Conservation (phyloP, 2,113 vertebrate genomes). For the Elanus axillaris region DNA sequence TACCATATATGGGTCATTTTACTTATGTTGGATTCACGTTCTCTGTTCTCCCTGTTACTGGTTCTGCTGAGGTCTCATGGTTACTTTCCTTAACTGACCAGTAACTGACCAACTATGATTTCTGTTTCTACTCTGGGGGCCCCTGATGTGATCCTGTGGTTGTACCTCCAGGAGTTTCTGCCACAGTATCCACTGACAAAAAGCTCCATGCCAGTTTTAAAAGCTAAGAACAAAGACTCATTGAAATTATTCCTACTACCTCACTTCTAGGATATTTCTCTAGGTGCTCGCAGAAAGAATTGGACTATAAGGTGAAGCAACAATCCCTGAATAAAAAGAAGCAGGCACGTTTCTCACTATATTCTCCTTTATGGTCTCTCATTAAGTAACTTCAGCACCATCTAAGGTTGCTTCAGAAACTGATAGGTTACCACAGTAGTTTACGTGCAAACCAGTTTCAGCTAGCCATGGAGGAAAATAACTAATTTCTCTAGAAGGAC, state of each 20-base stretch:
- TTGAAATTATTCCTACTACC: not conserved
- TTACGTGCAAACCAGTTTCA: not conserved
- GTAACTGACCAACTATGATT: not conserved
- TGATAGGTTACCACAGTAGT: not conserved
- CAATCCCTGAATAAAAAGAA: not conserved
- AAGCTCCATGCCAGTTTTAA: not conserved
- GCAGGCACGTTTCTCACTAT: not conserved
- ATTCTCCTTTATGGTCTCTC: no score
- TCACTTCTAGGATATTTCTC: not conserved
- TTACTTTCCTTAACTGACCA: not conserved
- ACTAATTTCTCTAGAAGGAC: not conserved
- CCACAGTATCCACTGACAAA: not conserved
- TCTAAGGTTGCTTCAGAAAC: not conserved
- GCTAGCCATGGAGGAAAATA: not conserved
- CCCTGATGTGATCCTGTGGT: not conserved
- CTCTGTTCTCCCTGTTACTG: not conserved
- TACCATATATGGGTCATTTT: not conserved
- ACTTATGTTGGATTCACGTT: not conserved
- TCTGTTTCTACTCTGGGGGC: not conserved
- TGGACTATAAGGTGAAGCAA: not conserved
- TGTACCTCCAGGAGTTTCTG: not conserved
- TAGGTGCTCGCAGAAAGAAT: not conserved
- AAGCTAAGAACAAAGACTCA: not conserved
- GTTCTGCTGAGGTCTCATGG: not conserved
- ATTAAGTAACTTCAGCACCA: not conserved